Evolutionary conservation across 2,113 vertebrate genomes (phyloP), one percentile per base, ranked within the genome.

Genomic region (Scolopax mira): DNA sequence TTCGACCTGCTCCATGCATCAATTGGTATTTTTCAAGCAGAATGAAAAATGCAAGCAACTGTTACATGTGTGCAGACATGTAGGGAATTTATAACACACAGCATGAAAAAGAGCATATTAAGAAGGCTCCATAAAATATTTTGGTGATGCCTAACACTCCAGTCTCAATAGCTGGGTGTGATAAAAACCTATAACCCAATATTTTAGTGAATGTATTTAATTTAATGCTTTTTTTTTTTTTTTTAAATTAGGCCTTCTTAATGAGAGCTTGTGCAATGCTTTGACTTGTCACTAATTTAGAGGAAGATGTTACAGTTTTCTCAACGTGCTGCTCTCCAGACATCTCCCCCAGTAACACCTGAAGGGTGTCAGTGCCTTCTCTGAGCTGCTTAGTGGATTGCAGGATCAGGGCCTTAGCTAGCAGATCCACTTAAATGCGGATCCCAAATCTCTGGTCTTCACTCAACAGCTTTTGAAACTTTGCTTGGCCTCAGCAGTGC

Each of bases 1-100:
- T 93, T 72, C 55, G 71, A 70, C 66, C 22, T 88, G 74, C 30
- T 77, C 6, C 89, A 60, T 78, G 62, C 60, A 70, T 93, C 55
- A 92, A 51, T 92, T 96, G 79, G 6, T 77, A 16, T 90, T 97
- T 96, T 94, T 58, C 71, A 92, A 66, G 93, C 70, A 95, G 84
- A 37, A 72, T 61, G 64, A 90, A 95, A 95, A 95, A 88, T 70
- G 24, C 74, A 85, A 85, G 48, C 15, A 49, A 73, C 42, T 88
- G 57, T 62, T 79, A 78, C 12, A 31, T 27, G 28, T 46, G 24
- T 95, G 17, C 19, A 27, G 42, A 67, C 58, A 37, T 24, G 31
- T 60, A 66, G 70, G 46, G 71, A 79, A 95, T 96, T 88, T 94
- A 72, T 91, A 89, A 55, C 10, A 64, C n/a, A n/a, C 31, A 61